Evolutionary conservation across 2,888 invertebrate genomes (phyloP).

Genomic region (Metalampra italica): DNA sequence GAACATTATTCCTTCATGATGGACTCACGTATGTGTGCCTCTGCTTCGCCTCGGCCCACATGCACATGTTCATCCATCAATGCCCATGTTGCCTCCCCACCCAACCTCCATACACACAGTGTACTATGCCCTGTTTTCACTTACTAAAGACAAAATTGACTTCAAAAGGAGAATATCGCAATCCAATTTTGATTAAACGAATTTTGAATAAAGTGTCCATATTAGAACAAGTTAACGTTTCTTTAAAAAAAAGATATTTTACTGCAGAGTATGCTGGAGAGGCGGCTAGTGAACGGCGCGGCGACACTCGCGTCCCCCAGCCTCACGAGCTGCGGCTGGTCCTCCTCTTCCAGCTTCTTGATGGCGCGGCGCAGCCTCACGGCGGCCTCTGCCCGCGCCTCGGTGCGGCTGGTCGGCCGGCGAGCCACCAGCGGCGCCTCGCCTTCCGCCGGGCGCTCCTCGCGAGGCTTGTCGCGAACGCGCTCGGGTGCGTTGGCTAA

Average conservation of each 20-base stretch:
- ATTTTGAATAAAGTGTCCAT: no score
- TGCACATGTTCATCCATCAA: no score
- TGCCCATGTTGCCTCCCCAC: no score
- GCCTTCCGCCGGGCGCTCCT: constrained; percentile 83
- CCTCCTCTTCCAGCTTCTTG: constrained; percentile 92
- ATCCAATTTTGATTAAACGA: no score
- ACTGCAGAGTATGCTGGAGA: constrained; percentile 97
- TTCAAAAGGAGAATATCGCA: no score
- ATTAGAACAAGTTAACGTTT: no score
- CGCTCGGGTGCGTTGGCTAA: constrained; percentile 88
- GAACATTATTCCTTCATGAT: no score
- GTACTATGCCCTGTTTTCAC: no score
- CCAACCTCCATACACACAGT: no score
- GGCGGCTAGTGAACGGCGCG: constrained; percentile 98
- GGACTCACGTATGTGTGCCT: no score
- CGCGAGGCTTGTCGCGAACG: constrained; percentile 46
- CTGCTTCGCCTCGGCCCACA: no score
- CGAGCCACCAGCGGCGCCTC: constrained; percentile 57
- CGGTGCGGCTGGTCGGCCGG: constrained; percentile 36
- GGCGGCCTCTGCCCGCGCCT: constrained; percentile 52
- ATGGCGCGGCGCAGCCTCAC: constrained; percentile 83
- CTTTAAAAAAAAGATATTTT: constrained; percentile 72
- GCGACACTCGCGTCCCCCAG: constrained; percentile 99
- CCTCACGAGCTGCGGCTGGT: constrained; percentile 92
- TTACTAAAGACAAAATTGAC: no score